These are phyloP conservation scores for Eledona agricola DNA, from an alignment of 2,888 invertebrate genomes.

Conservation along the genomic window DNA sequence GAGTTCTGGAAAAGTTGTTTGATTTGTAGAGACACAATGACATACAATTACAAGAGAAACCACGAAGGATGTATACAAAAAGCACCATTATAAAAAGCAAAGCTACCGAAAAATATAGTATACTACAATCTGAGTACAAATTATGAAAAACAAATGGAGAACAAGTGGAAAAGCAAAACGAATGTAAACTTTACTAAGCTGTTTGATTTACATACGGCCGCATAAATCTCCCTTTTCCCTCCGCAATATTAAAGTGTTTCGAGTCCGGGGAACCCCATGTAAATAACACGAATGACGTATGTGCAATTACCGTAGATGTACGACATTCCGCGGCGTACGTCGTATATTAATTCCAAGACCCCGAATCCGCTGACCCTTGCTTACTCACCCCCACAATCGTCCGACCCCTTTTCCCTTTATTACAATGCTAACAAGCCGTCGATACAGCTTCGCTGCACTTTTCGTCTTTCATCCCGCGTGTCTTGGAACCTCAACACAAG, in stretches of 20 bases:
- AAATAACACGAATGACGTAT: slow-evolving; percentile 48
- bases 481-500: not conserved
- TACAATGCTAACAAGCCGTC: slow-evolving; percentile 30
- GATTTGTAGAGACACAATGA: too few relatives aligned
- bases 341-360: slow-evolving; percentile 55
- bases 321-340: slow-evolving; percentile 48
- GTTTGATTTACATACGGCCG: too few relatives aligned
- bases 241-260: slow-evolving; percentile 23
- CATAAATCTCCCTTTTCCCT: too few relatives aligned
- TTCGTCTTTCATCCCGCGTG: slow-evolving; percentile 1
- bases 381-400: slow-evolving; percentile 6
- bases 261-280: slow-evolving; percentile 14
- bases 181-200: too few relatives aligned
- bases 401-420: slow-evolving; percentile 10
- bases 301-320: slow-evolving; percentile 59
- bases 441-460: slow-evolving; percentile 15
- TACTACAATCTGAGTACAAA: too few relatives aligned
- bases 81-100: too few relatives aligned
- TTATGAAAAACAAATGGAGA: too few relatives aligned
- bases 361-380: slow-evolving; percentile 53
- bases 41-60: too few relatives aligned
- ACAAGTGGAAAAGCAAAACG: too few relatives aligned
- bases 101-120: too few relatives aligned
- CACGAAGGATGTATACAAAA: too few relatives aligned
- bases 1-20: too few relatives aligned